These are phyloP conservation scores for Gobionotothen gibberifrons DNA, from an alignment of 2,797 vertebrate genomes.

Conservation along the genomic window DNA sequence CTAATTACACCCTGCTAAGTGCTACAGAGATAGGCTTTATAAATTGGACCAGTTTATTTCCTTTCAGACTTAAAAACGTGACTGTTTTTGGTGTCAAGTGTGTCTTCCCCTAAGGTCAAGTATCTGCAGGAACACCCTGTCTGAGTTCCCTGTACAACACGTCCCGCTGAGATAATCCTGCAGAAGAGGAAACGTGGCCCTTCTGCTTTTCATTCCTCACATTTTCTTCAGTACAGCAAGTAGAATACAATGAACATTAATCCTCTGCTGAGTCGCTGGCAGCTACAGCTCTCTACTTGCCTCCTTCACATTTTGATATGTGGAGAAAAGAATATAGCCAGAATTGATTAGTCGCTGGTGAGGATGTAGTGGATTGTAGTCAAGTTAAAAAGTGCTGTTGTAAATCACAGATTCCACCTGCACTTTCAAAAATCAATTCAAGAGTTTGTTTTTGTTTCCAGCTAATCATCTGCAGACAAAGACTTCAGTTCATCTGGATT, in stretches of 20 bases:
- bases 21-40: slow-evolving; percentile 25
- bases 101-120: slow-evolving; percentile 59
- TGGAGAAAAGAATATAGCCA: slow-evolving; percentile 2
- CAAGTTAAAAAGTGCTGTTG: slow-evolving; percentile 45
- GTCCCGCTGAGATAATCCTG: slow-evolving; percentile 61
- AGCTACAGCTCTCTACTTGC: slow-evolving; percentile 51
- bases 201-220: slow-evolving; percentile 51
- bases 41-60: slow-evolving; percentile 35
- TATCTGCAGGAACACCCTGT: slow-evolving; percentile 46
- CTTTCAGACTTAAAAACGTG: slow-evolving; percentile 37
- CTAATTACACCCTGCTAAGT: slow-evolving; percentile 40
- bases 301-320: slow-evolving; percentile 54
- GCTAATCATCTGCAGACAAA: slow-evolving; percentile 26
- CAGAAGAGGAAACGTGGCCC: slow-evolving; percentile 34
- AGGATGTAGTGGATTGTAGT: slow-evolving; percentile 47
- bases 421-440: slow-evolving; percentile 18
- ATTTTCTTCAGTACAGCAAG: slow-evolving; percentile 36
- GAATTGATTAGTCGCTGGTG: slow-evolving; percentile 53
- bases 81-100: slow-evolving; percentile 53
- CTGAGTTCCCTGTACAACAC: slow-evolving; percentile 41
- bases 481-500: slow-evolving; percentile 14
- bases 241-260: slow-evolving; percentile 60
- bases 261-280: slow-evolving; percentile 53
- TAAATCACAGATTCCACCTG: slow-evolving; percentile 5
- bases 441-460: slow-evolving; percentile 38